Evolutionary conservation across 2,888 invertebrate genomes (phyloP).

Genomic region (Oasisia sp.): DNA sequence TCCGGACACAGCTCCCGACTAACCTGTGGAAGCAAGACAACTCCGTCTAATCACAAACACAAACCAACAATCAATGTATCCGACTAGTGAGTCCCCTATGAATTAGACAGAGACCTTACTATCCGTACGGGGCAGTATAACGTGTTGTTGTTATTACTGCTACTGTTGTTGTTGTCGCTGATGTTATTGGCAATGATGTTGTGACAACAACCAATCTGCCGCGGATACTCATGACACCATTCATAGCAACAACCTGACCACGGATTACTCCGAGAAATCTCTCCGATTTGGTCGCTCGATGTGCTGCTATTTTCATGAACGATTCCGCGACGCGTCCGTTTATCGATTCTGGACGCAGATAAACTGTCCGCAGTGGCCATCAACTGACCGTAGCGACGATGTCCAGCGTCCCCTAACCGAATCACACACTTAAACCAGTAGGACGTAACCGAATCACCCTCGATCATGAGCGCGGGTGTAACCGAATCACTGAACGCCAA

Average conservation of each 20-base stretch:
- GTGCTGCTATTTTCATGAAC: background rate
- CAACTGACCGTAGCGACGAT: background rate
- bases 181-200: background rate
- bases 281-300: background rate
- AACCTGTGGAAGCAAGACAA: no score
- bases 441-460: background rate
- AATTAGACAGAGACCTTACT: no score
- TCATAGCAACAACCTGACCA: background rate
- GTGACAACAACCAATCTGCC: background rate
- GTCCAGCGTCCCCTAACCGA: background rate
- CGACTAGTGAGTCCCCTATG: no score
- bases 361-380: background rate
- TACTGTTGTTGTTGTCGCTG: no score
- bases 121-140: no score
- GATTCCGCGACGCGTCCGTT: background rate
- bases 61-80: no score
- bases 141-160: no score
- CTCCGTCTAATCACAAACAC: no score
- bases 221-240: background rate
- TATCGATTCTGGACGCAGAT: background rate
- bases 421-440: background rate
- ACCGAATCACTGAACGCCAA: background rate
- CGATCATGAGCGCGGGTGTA: background rate
- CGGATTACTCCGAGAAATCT: background rate
- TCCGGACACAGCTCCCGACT: no score